Evolutionary conservation across 2,113 vertebrate species (phyloP).

Genomic region (Eclectus roratus): DNA sequence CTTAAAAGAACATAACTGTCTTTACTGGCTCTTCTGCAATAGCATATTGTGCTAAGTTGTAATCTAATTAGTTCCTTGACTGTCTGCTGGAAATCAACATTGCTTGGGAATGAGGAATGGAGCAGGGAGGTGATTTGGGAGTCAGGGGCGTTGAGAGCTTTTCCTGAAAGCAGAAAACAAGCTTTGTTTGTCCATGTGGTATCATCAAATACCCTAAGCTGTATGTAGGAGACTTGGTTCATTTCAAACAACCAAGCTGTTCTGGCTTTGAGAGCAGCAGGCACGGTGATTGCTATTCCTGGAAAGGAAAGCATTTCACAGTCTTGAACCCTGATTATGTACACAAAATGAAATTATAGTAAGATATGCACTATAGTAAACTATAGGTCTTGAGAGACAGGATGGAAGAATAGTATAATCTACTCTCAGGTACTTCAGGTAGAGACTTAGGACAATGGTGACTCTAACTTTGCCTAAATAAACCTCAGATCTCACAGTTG

Average conservation of each 20-base stretch:
- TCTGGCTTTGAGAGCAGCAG: slow-evolving; percentile 1
- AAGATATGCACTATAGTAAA: background rate
- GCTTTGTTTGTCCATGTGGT: background rate
- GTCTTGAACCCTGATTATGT: background rate
- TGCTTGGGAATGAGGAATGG: background rate
- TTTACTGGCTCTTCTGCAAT: background rate
- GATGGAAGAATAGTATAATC: background rate
- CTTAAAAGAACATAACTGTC: background rate
- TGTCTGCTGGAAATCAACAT: background rate
- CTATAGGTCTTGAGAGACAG: background rate
- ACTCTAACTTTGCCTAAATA: background rate
- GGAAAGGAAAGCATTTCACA: background rate
- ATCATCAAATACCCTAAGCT: background rate
- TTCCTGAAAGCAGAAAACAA: background rate
- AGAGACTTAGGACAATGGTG: background rate
- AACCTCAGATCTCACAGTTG: background rate
- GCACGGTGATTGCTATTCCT: background rate
- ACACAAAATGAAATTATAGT: background rate
- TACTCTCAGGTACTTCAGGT: background rate
- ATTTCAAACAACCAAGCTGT: background rate
- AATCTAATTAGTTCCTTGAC: background rate
- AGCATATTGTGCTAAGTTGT: background rate
- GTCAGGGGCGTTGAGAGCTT: background rate
- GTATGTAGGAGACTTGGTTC: background rate
- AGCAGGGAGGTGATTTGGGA: background rate